Base-by-base conservation (phyloP, 2,797 vertebrate genomes). In the Scomberomorus guttatus region DNA sequence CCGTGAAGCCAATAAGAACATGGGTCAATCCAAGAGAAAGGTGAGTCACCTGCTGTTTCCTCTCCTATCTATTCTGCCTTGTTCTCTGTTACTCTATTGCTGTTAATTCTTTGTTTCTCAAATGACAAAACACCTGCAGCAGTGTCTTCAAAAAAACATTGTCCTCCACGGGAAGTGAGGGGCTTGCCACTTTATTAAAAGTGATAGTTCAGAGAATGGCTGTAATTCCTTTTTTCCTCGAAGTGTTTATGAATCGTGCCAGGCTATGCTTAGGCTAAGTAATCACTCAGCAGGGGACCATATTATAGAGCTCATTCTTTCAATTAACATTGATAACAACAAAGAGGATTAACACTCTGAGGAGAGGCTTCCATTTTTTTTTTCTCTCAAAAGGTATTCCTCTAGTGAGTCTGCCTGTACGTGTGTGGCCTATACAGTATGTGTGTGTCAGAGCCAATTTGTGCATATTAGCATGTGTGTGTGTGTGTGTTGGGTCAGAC, bases 321-420 rank as follows among this genome's bases (percentile, higher is more conserved):
- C 89, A 93, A 93, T 94, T 92, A 93, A 85, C 89, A 89, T 51
- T 5, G 67, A 90, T 89, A 92, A 91, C 79, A 92, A 93, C 85
- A 92, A 86, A 89, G 71, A 44, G 84, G 88, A 92, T 91, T 90
- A 93, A 82, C 86, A 72, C 75, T 75, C 59, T 2, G 72, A 67
- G 56, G 63, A 84, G 71, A 87, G 32, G 59, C 70, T 72, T 76
- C 64, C 46, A 65, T 62, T 69, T 56, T 66, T 75, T 79, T 77
- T 76, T 57, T 64, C 64, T 67, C 65, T 77, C 59, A 66, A 64
- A 82, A 77, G 71, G 59, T 88, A 61, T 80, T 86, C 56, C 46
- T 81, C 29, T 61, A 39, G 42, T 37, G 32, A 48, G 57, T 57
- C 8, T 46, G 39, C 39, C 24, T 27, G 24, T 61, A 25, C 27